Percentiles rank a stretch among this genome's conserved stretches.
These are phyloP conservation scores for Ditula angustiorana DNA, from an alignment of 2,888 invertebrate species.

Conservation along the genomic window DNA sequence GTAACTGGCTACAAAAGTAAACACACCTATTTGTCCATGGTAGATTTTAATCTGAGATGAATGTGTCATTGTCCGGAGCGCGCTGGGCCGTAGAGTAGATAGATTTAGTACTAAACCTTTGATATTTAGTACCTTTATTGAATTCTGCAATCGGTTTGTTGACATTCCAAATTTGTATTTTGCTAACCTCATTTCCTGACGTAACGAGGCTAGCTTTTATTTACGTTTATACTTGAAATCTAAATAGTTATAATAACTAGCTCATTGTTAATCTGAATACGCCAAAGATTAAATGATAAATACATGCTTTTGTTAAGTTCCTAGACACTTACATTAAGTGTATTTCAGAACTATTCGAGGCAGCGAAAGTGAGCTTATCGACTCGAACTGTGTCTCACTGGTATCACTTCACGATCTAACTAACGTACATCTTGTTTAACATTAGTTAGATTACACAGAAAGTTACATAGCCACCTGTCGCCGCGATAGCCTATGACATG, in stretches of 20 bases:
- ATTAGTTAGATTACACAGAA: constrained; percentile 15
- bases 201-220: background rate
- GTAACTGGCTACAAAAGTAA: constrained; percentile 49
- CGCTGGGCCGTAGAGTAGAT: constrained; percentile 45
- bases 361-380: background rate
- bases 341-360: background rate
- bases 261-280: constrained; percentile 1
- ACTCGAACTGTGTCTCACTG: background rate
- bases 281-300: background rate
- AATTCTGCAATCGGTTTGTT: constrained; percentile 28
- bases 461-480: constrained; percentile 37
- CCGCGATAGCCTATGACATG: constrained; percentile 41
- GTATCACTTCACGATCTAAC: constrained; percentile 10
- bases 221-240: background rate
- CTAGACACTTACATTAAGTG: background rate
- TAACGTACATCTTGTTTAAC: constrained; percentile 30
- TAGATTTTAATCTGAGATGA: constrained; percentile 73
- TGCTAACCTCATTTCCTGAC: constrained; percentile 22
- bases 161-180: constrained; percentile 37
- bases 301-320: background rate
- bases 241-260: constrained; percentile 1
- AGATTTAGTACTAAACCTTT: constrained; percentile 36
- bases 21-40: constrained; percentile 67
- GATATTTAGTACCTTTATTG: constrained; percentile 29
- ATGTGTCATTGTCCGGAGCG: constrained; percentile 64